Evolutionary conservation across 2,797 vertebrate species (phyloP), one percentile per base, ranked within the genome.

Genomic region (Taenioides sp.): DNA sequence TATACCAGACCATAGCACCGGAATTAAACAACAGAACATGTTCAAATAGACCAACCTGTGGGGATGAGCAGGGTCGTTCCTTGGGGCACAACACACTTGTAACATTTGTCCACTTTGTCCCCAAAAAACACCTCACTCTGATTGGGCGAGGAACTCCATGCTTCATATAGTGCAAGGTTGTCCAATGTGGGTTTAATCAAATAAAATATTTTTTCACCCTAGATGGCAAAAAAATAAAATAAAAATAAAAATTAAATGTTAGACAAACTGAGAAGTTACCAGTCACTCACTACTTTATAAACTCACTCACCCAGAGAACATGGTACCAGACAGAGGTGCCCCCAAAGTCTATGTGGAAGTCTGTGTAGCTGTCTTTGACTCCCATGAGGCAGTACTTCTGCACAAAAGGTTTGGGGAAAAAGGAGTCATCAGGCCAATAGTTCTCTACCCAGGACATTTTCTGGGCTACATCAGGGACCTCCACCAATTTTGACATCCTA

Each of bases 311-410:
- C 98, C 98, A 99, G 79, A 99, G 96, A 84, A 99, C 98, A 52
- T 99, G 98, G 92, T 99, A 99, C 98, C 98, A 99, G 82, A 99
- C 98, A 34, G 98, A 99, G 25, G 98, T 99, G 75, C 98, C 98
- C 66, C 98, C 98, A 31, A 99, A 99, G 93, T 99, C 98, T 43
- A 99, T 99, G 92, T 99, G 98, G 91, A 99, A 99, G 84, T 99
- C 98, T 0, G 98, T 99, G 77, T 99, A 99, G 90, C 98, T 97
- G 91, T 96, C 95, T 89, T 96, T 96, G 84, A 99, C 97, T 63
- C 98, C 97, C 98, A 99, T 99, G 71, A 99, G 93, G 83, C 98
- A 99, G 83, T 99, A 99, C 92, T 99, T 99, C 93, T 99, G 97
- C 88, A 99, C 98, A 87, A 98, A 99, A 63, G 98, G 98, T 79